These are phyloP conservation scores for Thymelicus acteon DNA, from an alignment of 2,888 invertebrate species.

Conservation along the genomic window DNA sequence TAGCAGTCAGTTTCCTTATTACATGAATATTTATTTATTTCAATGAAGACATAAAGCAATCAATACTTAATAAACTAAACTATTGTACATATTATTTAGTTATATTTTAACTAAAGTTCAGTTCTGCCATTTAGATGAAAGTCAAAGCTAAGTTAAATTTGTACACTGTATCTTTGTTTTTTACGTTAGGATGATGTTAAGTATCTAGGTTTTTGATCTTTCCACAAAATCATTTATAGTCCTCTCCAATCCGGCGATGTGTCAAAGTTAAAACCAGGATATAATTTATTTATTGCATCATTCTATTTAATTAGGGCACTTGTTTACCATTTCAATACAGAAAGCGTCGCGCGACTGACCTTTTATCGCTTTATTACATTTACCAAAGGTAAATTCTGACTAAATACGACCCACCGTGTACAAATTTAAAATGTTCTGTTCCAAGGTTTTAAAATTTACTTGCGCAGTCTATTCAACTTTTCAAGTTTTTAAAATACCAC, in stretches of 20 bases:
- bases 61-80: too few species aligned
- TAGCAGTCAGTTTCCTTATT: too few species aligned
- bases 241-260: conserved; percentile 3
- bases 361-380: conserved; percentile 64
- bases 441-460: not conserved
- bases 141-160: too few species aligned
- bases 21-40: too few species aligned
- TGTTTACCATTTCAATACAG: conserved; percentile 71
- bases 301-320: conserved; percentile 68
- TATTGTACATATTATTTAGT: too few species aligned
- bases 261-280: conserved; percentile 33
- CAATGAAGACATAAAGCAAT: too few species aligned
- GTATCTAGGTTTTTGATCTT: conserved; percentile 1
- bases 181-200: not conserved
- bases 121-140: too few species aligned
- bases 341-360: conserved; percentile 65
- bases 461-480: too few species aligned
- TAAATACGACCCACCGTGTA: not conserved
- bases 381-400: conserved; percentile 20
- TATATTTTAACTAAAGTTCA: too few species aligned
- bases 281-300: conserved; percentile 55
- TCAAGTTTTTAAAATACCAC: too few species aligned
- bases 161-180: too few species aligned
- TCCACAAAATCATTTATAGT: not conserved
- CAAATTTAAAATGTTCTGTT: not conserved